These are phyloP conservation scores for Acleris laterana DNA, from an alignment of 2,888 invertebrate species.

Conservation along the genomic window DNA sequence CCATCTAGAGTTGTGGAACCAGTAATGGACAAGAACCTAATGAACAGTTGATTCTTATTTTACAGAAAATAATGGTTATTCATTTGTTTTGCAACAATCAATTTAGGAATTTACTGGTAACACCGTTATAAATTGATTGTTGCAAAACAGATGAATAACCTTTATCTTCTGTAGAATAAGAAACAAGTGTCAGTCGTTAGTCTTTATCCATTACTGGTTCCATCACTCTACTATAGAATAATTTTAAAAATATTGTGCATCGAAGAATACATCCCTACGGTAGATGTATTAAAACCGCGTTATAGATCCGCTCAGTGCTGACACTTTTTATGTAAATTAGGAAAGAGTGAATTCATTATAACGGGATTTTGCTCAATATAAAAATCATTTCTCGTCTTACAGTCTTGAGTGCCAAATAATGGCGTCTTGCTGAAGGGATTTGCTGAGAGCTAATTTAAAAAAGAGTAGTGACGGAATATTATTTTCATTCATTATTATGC, in stretches of 20 bases:
- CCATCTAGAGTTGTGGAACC: too few relatives aligned
- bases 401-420: conserved; percentile 55
- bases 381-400: conserved; percentile 47
- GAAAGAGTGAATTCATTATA: conserved; percentile 63
- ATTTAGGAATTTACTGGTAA: too few relatives aligned
- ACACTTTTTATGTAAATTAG: conserved; percentile 71
- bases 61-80: too few relatives aligned
- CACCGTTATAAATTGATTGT: too few relatives aligned
- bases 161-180: too few relatives aligned
- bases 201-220: too few relatives aligned
- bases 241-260: neutral
- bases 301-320: conserved; percentile 59
- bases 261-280: conserved; percentile 37
- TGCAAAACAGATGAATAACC: too few relatives aligned
- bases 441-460: conserved; percentile 25
- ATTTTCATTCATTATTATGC: neutral
- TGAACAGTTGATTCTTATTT: too few relatives aligned
- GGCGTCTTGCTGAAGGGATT: conserved; percentile 43
- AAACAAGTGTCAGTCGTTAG: too few relatives aligned
- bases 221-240: too few relatives aligned
- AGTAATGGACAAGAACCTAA: too few relatives aligned
- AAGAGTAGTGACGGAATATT: neutral
- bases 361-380: conserved; percentile 53
- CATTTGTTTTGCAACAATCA: too few relatives aligned
- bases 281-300: conserved; percentile 65